A percentile compares a stretch with the other conserved stretches of the same genome.
Evolutionary conservation across 2,888 invertebrate genomes (phyloP).

Genomic region (Watsonalla cultraria): DNA sequence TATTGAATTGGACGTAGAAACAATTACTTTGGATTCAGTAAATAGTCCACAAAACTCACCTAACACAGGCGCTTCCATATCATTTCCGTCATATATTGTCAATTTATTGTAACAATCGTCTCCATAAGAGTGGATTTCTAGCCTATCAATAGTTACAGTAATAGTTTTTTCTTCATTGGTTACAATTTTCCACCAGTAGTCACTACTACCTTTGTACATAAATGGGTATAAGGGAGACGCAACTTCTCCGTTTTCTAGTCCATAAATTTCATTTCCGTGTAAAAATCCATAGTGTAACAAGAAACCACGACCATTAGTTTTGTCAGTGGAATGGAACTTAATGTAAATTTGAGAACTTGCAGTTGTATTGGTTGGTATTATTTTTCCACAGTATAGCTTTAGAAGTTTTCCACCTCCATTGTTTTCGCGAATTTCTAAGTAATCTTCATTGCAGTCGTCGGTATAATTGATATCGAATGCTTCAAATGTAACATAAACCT

Average conservation of each 20-base stretch:
- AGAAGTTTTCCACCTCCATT: constrained; percentile 81
- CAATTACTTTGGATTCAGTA: constrained; percentile 31
- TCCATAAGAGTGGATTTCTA: constrained; percentile 49
- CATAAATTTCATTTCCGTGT: constrained; percentile 83
- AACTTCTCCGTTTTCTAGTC: constrained; percentile 81
- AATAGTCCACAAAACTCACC: constrained; percentile 75
- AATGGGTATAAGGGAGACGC: constrained; percentile 88
- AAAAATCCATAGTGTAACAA: constrained; percentile 84
- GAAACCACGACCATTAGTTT: constrained; percentile 84
- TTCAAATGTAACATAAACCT: constrained; percentile 81
- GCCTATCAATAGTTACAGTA: constrained; percentile 33
- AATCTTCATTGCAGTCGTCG: constrained; percentile 89
- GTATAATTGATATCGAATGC: constrained; percentile 84
- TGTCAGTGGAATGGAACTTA: constrained; percentile 84
- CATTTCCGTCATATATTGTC: constrained; percentile 86
- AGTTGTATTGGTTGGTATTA: constrained; percentile 80
- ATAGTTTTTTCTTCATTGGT: constrained; percentile 47
- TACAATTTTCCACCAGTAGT: constrained; percentile 85
- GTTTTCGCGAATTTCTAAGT: constrained; percentile 88
- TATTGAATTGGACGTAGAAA: constrained; percentile 81
- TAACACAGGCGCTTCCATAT: constrained; percentile 79
- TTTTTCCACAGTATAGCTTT: constrained; percentile 84
- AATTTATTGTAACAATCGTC: constrained; percentile 50
- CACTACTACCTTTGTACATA: constrained; percentile 54
- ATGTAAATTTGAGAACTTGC: constrained; percentile 82